Base-by-base conservation (phyloP, 2,888 invertebrate species). In the Tiliacea citrago region DNA sequence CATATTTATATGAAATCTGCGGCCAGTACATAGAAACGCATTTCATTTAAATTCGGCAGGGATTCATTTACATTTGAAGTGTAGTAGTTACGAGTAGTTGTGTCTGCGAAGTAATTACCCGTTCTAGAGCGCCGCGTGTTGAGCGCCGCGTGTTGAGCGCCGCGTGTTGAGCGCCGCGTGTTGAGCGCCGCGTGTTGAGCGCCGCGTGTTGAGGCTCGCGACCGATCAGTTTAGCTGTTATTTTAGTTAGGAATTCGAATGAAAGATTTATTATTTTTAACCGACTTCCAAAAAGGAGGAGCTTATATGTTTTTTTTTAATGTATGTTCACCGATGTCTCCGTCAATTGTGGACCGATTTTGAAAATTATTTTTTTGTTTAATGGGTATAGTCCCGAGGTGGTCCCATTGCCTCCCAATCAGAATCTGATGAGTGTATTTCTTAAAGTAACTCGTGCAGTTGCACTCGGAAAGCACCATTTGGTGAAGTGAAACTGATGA, bases 61-160 rank as follows among this genome's bases (percentile, higher is more conserved):
- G 29, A 74, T 73, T 79, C 67, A 82, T 82, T 85, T 69, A 73
- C 75, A 82, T 85, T 76, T 68, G 45, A 74, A 79, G 73, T 53
- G 57, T 49, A 39, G 60, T 65, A 73, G 79, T 73, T 79, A 39
- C 39, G 39, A 39, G 39, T 39, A 73, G 68, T 61, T 61, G 71
- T 73, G 81, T 72, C 71, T 68, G 45, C 45, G 49, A 75, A 73
- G 71, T 75, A 67, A 75, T 76, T 79, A 82, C 66, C 70, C 53
- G 67, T 75, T 75, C 53, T 71, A 45, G 29, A 67, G 67, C 18
- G 53, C 39, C 49, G 55, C 42, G 51, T 71, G 12, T 53, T 68
- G 29, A 67, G 67, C 18, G 53, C 39, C 49, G 55, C 42, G 51
- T 71, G 12, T 53, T 68, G 29, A 67, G 67, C 18, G 53, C 39